Conservation (phyloP, 2,888 invertebrate species). For the Fragum fragum region DNA sequence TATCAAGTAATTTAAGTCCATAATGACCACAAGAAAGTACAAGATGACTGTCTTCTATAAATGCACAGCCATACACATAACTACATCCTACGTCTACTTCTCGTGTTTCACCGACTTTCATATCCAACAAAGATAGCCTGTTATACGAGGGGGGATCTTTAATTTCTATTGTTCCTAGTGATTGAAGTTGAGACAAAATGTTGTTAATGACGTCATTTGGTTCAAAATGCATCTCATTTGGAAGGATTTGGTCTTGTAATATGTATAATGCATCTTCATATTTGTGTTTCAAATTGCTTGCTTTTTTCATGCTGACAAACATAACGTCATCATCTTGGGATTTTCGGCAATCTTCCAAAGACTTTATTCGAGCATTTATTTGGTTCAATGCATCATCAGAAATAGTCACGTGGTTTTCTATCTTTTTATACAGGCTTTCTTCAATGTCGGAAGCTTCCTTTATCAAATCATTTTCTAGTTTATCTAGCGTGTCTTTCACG, state of each 20-base stretch:
- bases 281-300: neutral
- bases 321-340: neutral
- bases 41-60: neutral
- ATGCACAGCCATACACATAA: neutral
- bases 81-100: neutral
- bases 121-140: neutral
- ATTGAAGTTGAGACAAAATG: neutral
- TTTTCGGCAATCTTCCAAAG: neutral
- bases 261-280: neutral
- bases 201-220: neutral
- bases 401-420: neutral
- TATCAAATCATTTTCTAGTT: neutral
- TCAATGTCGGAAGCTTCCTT: neutral
- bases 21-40: neutral
- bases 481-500: neutral
- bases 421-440: neutral
- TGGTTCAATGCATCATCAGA: neutral
- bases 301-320: neutral
- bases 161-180: neutral
- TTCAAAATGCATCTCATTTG: neutral
- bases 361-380: neutral
- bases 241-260: neutral
- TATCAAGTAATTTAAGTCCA: neutral
- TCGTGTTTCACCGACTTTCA: neutral
- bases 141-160: neutral